Evolutionary conservation across 2,113 vertebrate species (phyloP).

Genomic region (Copsychus sechellarum): DNA sequence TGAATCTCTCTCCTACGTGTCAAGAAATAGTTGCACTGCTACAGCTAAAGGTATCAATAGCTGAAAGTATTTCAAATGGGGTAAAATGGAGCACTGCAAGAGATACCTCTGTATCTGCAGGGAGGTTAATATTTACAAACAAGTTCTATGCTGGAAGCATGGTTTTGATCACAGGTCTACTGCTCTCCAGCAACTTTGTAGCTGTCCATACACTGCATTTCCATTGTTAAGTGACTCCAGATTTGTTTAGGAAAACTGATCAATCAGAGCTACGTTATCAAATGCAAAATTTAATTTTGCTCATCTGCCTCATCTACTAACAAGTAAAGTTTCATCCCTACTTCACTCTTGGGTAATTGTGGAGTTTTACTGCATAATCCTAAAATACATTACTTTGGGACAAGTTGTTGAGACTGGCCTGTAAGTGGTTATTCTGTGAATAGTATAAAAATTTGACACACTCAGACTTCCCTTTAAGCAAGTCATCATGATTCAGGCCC

Average conservation of each 20-base stretch:
- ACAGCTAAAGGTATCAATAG: neutral
- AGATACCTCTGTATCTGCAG: neutral
- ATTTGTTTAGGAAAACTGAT: neutral
- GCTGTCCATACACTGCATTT: neutral
- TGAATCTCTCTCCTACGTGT: neutral
- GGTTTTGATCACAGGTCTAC: neutral
- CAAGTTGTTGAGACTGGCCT: neutral
- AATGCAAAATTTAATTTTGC: neutral
- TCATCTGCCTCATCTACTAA: neutral
- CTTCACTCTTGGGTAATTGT: neutral
- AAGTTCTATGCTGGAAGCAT: neutral
- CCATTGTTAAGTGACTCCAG: neutral
- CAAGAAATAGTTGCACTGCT: neutral
- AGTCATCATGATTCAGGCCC: neutral
- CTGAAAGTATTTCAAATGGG: neutral
- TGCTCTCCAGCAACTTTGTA: neutral
- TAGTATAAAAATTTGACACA: neutral
- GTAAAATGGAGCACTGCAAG: neutral
- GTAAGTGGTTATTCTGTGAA: neutral
- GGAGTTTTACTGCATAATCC: neutral
- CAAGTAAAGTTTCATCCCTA: neutral
- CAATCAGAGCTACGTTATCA: neutral
- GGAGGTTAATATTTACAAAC: neutral
- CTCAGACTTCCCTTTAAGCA: neutral
- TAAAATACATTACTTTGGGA: neutral